These are phyloP conservation scores for Chaunax sp. DNA, from an alignment of 2,797 vertebrate genomes.

Conservation along the genomic window DNA sequence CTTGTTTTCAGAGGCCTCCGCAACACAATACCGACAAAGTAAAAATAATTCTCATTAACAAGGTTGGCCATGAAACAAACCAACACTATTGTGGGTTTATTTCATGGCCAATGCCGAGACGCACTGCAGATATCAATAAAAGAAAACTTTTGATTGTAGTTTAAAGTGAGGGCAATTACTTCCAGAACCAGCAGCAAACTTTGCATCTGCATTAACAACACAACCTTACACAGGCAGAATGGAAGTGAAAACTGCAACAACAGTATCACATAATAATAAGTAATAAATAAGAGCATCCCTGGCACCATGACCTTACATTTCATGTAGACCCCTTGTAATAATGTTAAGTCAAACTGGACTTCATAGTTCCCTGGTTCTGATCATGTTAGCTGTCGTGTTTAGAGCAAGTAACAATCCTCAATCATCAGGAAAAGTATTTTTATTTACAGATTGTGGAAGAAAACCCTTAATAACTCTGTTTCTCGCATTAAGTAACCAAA, in stretches of 20 bases:
- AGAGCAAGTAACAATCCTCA: slow-evolving; percentile 6
- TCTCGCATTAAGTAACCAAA: slow-evolving; percentile 28
- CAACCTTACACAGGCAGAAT: neutral
- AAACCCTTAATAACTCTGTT: too few species aligned
- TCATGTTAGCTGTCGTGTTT: neutral
- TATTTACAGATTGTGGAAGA: slow-evolving; percentile 9
- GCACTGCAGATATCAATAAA: neutral
- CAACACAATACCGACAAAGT: neutral
- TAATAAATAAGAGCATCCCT: too few species aligned
- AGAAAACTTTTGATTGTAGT: neutral
- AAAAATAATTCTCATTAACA: neutral
- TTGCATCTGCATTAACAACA: neutral
- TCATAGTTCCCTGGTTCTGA: slow-evolving; percentile 16
- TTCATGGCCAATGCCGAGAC: neutral
- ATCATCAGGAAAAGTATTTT: slow-evolving; percentile 9
- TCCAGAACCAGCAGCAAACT: neutral
- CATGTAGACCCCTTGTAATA: too few species aligned
- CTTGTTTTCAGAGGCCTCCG: neutral
- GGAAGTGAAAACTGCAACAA: neutral
- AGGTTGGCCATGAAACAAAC: slow-evolving; percentile 1
- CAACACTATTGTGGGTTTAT: neutral
- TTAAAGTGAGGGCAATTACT: neutral
- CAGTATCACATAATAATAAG: too few species aligned
- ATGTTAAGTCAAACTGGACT: neutral
- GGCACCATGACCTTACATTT: too few species aligned